Evolutionary conservation across 2,888 invertebrate genomes (phyloP).

Genomic region (Phyto melanocephala): DNA sequence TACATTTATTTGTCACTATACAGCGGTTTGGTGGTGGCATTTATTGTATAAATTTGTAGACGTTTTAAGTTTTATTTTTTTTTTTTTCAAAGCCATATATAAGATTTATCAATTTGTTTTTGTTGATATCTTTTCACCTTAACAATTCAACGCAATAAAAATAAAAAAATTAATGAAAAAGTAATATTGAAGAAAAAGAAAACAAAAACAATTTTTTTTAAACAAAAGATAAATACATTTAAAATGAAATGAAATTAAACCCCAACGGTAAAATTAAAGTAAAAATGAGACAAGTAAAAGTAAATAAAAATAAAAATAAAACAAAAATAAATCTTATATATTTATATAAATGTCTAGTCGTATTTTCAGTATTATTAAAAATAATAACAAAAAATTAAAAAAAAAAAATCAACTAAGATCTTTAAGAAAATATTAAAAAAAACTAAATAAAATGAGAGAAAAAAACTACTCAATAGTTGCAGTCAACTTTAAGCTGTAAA

Average conservation of each 20-base stretch:
- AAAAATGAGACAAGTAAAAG: conserved; percentile 64
- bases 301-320: conserved; percentile 65
- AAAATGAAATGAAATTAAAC: conserved; percentile 59
- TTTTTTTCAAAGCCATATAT: not conserved
- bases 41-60: too few species aligned
- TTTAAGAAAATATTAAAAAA: conserved; percentile 53
- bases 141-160: not conserved
- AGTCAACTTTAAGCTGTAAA: conserved; percentile 54
- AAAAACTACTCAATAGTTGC: conserved; percentile 56
- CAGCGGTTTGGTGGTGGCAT: conserved; percentile 37
- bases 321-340: conserved; percentile 68
- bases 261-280: conserved; percentile 57
- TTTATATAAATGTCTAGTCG: conserved; percentile 77
- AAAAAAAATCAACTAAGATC: conserved; percentile 44
- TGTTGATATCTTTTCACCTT: not conserved
- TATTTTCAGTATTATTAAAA: conserved; percentile 78
- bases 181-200: not conserved
- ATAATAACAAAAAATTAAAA: conserved; percentile 64
- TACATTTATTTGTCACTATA: not conserved
- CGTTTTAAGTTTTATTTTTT: too few species aligned
- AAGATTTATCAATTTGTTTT: conserved; percentile 14
- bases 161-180: not conserved
- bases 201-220: conserved; percentile 13
- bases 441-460: conserved; percentile 26
- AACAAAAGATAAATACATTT: conserved; percentile 48